A percentile compares a stretch with the other conserved stretches of the same genome.
Evolutionary conservation across 2,888 invertebrate genomes (phyloP).

Genomic region (Cephus sareptanus): DNA sequence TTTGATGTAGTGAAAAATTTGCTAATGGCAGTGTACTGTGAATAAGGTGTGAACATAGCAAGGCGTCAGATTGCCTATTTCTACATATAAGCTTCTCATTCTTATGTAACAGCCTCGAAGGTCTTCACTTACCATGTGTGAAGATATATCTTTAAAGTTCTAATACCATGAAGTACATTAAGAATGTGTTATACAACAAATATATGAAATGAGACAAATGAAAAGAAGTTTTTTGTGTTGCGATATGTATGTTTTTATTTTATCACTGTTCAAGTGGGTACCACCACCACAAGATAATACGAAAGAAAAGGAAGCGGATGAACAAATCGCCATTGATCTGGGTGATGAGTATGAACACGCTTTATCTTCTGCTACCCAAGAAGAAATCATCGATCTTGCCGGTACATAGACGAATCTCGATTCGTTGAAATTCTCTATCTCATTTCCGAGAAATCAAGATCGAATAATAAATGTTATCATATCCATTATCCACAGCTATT

Average conservation of each 20-base stretch:
- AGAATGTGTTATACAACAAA: neutral
- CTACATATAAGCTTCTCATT: neutral
- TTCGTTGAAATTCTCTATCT: constrained; percentile 12
- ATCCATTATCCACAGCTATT: constrained; percentile 77
- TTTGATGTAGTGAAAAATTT: neutral
- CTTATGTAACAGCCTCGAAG: neutral
- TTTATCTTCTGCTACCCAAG: constrained; percentile 88
- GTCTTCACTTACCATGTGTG: neutral
- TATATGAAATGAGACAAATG: neutral
- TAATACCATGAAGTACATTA: neutral
- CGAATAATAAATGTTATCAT: constrained; percentile 15
- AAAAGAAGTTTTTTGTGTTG: neutral
- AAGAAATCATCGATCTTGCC: constrained; percentile 98
- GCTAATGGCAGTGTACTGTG: neutral
- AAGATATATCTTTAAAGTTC: neutral
- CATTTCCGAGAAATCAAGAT: neutral
- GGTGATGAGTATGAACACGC: constrained; percentile 95
- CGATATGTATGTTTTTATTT: neutral
- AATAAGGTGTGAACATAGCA: neutral
- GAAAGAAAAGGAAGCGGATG: constrained; percentile 84
- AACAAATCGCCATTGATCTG: constrained; percentile 92
- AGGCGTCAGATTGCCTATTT: neutral
- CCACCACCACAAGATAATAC: constrained; percentile 78
- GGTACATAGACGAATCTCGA: constrained; percentile 68
- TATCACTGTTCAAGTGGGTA: constrained; percentile 75